Conservation (phyloP, 1,140 invertebrate species). For the Eciton burchellii region DNA sequence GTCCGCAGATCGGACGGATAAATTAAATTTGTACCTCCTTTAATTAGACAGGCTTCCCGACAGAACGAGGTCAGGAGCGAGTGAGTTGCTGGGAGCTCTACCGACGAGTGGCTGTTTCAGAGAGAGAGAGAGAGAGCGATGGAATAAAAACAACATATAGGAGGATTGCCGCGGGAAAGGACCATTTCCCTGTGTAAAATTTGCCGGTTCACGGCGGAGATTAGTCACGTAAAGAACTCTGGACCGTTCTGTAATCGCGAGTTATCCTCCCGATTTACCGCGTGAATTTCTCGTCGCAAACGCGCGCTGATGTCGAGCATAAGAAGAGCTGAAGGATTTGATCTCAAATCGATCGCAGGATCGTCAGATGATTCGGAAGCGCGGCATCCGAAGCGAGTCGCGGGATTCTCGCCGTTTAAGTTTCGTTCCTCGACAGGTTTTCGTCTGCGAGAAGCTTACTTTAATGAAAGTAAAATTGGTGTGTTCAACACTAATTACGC, state of each 20-base stretch:
- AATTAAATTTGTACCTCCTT: constrained; percentile 37
- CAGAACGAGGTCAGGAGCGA: constrained; percentile 2
- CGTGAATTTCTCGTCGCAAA: not conserved
- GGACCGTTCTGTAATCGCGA: too few relatives aligned
- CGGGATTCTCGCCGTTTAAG: constrained; percentile 12
- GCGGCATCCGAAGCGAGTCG: too few relatives aligned
- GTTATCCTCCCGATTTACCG: not conserved
- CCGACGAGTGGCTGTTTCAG: not conserved
- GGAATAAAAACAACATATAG: constrained; percentile 11
- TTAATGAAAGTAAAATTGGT: constrained; percentile 41
- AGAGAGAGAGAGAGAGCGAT: not conserved
- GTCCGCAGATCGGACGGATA: constrained; percentile 1
- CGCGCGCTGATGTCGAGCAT: not conserved
- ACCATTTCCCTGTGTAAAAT: not conserved
- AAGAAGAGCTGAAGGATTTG: not conserved
- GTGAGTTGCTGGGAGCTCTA: not conserved
- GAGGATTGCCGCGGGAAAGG: not conserved
- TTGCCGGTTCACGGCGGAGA: constrained; percentile 2
- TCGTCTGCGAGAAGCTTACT: not conserved
- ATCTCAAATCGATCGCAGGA: not conserved
- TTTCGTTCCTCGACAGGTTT: not conserved
- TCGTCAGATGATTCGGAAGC: not conserved
- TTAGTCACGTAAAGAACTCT: not conserved
- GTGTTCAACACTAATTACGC: constrained; percentile 48
- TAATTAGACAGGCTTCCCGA: constrained; percentile 26